Evolutionary conservation across 2,113 vertebrate species (phyloP).

Genomic region (Sander lucioperca): DNA sequence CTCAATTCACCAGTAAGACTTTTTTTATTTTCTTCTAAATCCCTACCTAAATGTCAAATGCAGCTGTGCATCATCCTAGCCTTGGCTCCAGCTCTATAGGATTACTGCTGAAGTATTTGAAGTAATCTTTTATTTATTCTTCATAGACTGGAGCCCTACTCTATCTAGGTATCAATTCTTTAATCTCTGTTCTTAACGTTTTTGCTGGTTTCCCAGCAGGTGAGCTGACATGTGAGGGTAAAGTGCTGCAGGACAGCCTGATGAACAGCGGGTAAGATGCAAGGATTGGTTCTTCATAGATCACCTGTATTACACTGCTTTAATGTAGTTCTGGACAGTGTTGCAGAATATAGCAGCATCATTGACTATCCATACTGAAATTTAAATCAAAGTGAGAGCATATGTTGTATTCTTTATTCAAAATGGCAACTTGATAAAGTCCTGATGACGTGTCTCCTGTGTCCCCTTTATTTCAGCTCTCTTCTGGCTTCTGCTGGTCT

Average conservation of each 20-base stretch:
- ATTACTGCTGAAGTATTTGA: not conserved
- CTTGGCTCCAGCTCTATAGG: not conserved
- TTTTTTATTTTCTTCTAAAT: not conserved
- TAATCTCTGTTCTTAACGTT: not conserved
- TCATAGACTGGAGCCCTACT: not conserved
- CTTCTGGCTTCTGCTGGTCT: slow-evolving; percentile 90
- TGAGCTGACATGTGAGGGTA: slow-evolving; percentile 90
- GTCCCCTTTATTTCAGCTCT: slow-evolving; percentile 83
- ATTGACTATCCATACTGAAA: not conserved
- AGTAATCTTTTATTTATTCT: slow-evolving; percentile 3
- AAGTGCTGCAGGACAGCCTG: slow-evolving; percentile 91
- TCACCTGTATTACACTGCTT: slow-evolving; percentile 8
- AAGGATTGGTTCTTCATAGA: not conserved
- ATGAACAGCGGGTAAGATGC: slow-evolving; percentile 93
- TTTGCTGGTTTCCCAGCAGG: slow-evolving; percentile 74
- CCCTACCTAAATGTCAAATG: not conserved
- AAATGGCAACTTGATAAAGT: not conserved
- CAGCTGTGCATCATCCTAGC: not conserved
- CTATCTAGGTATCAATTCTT: not conserved
- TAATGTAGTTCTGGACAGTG: slow-evolving; percentile 17
- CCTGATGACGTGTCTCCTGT: not conserved
- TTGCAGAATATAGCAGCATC: not conserved
- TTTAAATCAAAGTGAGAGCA: not conserved
- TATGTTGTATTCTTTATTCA: not conserved
- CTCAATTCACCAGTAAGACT: slow-evolving; percentile 91